A percentile compares a stretch with the other conserved stretches of the same genome.
These are phyloP conservation scores for Coilia nasus DNA, from an alignment of 2,797 vertebrate genomes.

Conservation along the genomic window DNA sequence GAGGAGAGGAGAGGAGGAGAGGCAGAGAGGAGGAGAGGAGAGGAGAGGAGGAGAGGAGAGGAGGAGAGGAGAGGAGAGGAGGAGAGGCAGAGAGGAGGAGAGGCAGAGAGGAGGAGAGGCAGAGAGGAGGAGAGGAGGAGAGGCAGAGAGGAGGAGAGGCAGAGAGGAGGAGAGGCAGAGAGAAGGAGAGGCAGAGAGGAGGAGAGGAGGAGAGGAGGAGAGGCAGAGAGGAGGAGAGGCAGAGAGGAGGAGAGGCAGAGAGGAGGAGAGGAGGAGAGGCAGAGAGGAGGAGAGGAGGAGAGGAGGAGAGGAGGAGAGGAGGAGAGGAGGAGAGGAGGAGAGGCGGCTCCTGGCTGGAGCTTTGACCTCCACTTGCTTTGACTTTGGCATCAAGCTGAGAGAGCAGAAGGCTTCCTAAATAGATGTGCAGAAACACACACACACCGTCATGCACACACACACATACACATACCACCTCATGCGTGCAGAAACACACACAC, in stretches of 20 bases:
- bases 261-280: constrained; percentile 11
- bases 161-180: constrained; percentile 28
- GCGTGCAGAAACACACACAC: no score
- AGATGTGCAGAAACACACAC: constrained; percentile 39
- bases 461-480: neutral
- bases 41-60: neutral
- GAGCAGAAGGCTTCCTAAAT: constrained; percentile 57
- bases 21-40: constrained; percentile 23
- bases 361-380: constrained; percentile 47
- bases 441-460: constrained; percentile 40
- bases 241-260: no score
- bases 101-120: no score
- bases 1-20: neutral
- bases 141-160: constrained; percentile 3
- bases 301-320: constrained; percentile 1
- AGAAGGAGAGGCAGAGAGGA: no score
- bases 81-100: neutral
- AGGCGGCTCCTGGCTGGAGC: constrained; percentile 43
- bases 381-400: constrained; percentile 45
- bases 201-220: constrained; percentile 8
- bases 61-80: constrained; percentile 7
- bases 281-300: neutral
- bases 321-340: constrained; percentile 3
- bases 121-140: neutral
- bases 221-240: constrained; percentile 9